Base-by-base conservation (phyloP, 2,113 vertebrate species). In the Ophiodon elongatus region DNA sequence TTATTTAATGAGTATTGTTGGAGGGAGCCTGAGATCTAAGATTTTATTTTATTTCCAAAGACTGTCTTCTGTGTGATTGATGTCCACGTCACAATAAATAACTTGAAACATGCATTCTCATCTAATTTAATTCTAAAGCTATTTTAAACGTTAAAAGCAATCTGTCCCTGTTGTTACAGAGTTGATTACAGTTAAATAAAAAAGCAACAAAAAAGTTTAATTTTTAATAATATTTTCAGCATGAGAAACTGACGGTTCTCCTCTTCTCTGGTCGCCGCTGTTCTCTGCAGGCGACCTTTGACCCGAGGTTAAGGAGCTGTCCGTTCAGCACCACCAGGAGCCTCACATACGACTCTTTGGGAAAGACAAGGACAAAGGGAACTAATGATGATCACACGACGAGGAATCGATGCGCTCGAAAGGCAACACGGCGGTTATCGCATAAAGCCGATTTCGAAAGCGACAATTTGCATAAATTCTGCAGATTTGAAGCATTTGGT, bases 401-500 rank as follows among this genome's bases (percentile, higher is more conserved):
- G 19, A 25, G 17, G 8, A 43, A 15, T 13, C 43, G 19, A 52
- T n/a, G 25, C 6, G 5, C 10, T n/a, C 0, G 3, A 43, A 27
- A 21, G 27, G 9, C 21, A 57, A 25, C 23, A 21, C 23, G 39
- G 21, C 47, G 1, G 4, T 66, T 29, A 23, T 37, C 15, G 7
- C 9, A n/a, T 29, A 15, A 59, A 57, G 25, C 62, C 31, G 14
- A 37, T 31, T 25, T 19, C 17, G 15, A 43, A 52, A 50, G n/a
- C 4, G 43, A 14, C 35, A 5, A 29, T 81, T 66, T 25, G 41
- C 43, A 21, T 29, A 41, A 45, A 63, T 67, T 35, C 47, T 31
- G 73, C 81, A 69, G 78, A 45, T 76, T 57, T 62, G 56, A 59
- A 47, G 70, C 83, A 67, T 83, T 76, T 62, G 69, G 78, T 78